Percentiles rank a stretch among this genome's conserved stretches.
Conservation (phyloP, 2,888 invertebrate species). For the Cosmia pyralina region DNA sequence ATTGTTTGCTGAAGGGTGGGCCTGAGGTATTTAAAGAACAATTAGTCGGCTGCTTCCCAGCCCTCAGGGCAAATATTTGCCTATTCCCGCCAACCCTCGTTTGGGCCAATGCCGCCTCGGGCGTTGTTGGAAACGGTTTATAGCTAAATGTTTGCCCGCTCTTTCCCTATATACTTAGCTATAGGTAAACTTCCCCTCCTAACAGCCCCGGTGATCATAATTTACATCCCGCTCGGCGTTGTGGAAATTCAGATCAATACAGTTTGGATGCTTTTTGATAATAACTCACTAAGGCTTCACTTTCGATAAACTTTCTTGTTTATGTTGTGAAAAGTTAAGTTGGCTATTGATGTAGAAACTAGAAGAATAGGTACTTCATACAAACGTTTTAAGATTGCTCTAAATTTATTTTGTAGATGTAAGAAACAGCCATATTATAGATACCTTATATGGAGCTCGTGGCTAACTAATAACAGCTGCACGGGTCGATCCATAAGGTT, state of each 20-base stretch:
- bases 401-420: not conserved
- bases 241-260: constrained; percentile 54
- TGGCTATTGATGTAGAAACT: constrained; percentile 12
- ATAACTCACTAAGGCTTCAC: constrained; percentile 38
- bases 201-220: constrained; percentile 70
- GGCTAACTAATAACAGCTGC: too few species aligned
- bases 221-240: constrained; percentile 60
- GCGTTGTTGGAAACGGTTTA: constrained; percentile 84
- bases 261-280: constrained; percentile 42
- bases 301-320: constrained; percentile 47
- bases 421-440: not conserved
- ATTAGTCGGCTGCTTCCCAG: constrained; percentile 88
- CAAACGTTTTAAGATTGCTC: constrained; percentile 9
- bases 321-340: constrained; percentile 45
- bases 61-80: constrained; percentile 88
- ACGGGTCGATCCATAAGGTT: too few species aligned
- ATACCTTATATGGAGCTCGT: not conserved
- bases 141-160: constrained; percentile 84
- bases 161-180: constrained; percentile 81
- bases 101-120: constrained; percentile 82
- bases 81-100: constrained; percentile 89
- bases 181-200: constrained; percentile 79
- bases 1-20: constrained; percentile 87
- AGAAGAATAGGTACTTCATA: constrained; percentile 13
- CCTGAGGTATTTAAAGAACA: constrained; percentile 89